phyloP scores from a whole-genome alignment of 1,140 invertebrate genomes.

The Pseudomyrmex concolor region DNA sequence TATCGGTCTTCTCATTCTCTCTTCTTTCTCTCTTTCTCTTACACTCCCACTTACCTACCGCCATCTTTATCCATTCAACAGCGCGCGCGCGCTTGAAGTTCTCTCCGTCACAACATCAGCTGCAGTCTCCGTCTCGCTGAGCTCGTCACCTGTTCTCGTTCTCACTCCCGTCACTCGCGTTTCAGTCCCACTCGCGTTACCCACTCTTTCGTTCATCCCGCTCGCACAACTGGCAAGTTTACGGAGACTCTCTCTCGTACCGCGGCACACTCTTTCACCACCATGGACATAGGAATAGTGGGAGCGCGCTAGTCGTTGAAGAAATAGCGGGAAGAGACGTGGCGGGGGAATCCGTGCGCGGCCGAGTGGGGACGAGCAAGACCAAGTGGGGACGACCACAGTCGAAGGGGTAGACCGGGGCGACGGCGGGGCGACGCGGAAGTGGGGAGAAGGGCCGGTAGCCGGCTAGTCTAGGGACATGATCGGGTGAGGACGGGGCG shows the following conservation, averaged over 20 bases:
- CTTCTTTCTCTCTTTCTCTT: not conserved
- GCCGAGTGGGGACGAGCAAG: constrained; percentile 11
- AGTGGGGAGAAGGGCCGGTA: constrained; percentile 8
- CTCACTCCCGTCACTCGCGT: not conserved
- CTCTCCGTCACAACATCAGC: constrained; percentile 16
- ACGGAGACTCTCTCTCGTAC: not conserved
- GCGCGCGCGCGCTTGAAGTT: constrained; percentile 5
- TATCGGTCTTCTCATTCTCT: not conserved
- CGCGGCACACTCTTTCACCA: constrained; percentile 52
- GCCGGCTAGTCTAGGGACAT: not conserved
- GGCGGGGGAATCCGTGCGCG: constrained; percentile 6
- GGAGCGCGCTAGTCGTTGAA: constrained; percentile 31
- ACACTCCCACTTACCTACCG: not conserved
- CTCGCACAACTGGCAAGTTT: not conserved
- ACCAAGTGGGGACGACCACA: not conserved
- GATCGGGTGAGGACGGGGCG: not conserved
- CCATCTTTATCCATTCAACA: constrained; percentile 27
- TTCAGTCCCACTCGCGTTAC: not conserved
- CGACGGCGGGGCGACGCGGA: not conserved
- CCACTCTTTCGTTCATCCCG: not conserved
- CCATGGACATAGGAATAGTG: not conserved
- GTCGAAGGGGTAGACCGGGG: constrained; percentile 36
- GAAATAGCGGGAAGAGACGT: constrained; percentile 6
- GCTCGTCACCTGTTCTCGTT: constrained; percentile 38
- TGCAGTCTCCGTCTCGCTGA: constrained; percentile 17